Evolutionary conservation across 1,140 invertebrate genomes (phyloP).

Genomic region (Thaumetopoea pityocampa): DNA sequence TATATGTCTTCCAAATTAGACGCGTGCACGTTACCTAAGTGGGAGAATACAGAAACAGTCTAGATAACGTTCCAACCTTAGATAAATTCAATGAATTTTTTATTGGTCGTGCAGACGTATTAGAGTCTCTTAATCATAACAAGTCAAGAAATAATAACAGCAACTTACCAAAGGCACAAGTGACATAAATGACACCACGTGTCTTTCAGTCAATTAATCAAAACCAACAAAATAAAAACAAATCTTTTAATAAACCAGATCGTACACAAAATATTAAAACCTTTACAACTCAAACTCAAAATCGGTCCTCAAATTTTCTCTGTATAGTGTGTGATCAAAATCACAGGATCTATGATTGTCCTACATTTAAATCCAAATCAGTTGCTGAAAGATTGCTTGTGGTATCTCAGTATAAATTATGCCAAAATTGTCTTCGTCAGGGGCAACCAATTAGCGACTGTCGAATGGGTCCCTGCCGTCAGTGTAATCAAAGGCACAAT

Average conservation of each 20-base stretch:
- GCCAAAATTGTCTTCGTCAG: conserved; percentile 28
- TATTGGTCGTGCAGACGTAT: conserved; percentile 21
- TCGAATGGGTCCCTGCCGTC: no score
- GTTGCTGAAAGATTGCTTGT: conserved; percentile 19
- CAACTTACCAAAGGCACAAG: neutral
- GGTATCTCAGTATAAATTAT: conserved; percentile 25
- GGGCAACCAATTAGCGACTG: no score
- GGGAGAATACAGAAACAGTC: conserved; percentile 27
- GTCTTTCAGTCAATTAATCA: neutral
- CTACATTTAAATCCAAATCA: conserved; percentile 25
- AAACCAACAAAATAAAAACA: no score
- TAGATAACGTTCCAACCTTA: conserved; percentile 15
- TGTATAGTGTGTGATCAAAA: conserved; percentile 22
- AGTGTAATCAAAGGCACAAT: no score
- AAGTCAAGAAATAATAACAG: conserved; percentile 4
- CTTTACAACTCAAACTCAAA: conserved; percentile 16
- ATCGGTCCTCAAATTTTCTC: conserved; percentile 5
- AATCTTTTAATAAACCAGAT: no score
- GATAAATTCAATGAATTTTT: conserved; percentile 28
- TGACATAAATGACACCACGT: neutral
- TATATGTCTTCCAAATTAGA: conserved; percentile 33
- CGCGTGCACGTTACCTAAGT: conserved; percentile 23
- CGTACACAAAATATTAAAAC: conserved; percentile 14
- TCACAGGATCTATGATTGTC: conserved; percentile 29
- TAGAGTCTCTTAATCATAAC: conserved; percentile 10